These are phyloP conservation scores for Drosophila navojoa DNA, from an alignment of 1,140 invertebrate species.

Conservation along the genomic window DNA sequence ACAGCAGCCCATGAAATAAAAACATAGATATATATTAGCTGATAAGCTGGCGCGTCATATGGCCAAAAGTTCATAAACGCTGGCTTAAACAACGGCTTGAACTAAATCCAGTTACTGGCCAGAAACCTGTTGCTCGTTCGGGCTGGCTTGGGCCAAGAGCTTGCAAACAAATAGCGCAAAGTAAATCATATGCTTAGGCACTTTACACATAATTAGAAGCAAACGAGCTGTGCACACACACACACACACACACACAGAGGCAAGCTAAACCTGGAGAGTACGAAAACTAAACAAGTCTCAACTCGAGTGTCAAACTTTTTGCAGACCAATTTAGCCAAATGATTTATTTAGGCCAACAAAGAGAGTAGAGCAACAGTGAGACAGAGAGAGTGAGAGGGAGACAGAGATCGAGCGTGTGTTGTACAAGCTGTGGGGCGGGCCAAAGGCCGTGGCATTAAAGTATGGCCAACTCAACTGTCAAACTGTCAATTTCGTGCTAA, in stretches of 20 bases:
- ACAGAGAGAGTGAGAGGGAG: slow-evolving; percentile 9
- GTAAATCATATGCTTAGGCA: slow-evolving; percentile 78
- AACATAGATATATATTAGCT: background rate
- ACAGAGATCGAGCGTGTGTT: background rate
- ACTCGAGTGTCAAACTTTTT: slow-evolving; percentile 81
- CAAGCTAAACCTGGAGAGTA: slow-evolving; percentile 31
- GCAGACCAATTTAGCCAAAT: slow-evolving; percentile 81
- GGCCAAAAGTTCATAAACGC: background rate
- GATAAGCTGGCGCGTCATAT: background rate
- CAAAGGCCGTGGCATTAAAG: slow-evolving; percentile 75
- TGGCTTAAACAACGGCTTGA: slow-evolving; percentile 1
- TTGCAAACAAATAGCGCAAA: slow-evolving; percentile 41
- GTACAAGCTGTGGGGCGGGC: slow-evolving; percentile 32
- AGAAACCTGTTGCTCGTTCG: slow-evolving; percentile 57
- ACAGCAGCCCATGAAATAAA: background rate
- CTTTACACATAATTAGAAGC: slow-evolving; percentile 76
- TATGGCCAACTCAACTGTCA: slow-evolving; percentile 82
- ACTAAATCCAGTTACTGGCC: slow-evolving; percentile 20
- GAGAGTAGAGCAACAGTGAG: background rate
- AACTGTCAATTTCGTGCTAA: slow-evolving; percentile 83
- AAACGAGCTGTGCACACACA: slow-evolving; percentile 35
- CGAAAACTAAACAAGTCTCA: slow-evolving; percentile 66
- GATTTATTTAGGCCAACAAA: slow-evolving; percentile 76
- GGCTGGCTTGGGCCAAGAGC: slow-evolving; percentile 14
- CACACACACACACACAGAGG: slow-evolving; percentile 4